phyloP scores from a whole-genome alignment of 2,888 invertebrate genomes.

The Aspidiotus rigidus region DNA sequence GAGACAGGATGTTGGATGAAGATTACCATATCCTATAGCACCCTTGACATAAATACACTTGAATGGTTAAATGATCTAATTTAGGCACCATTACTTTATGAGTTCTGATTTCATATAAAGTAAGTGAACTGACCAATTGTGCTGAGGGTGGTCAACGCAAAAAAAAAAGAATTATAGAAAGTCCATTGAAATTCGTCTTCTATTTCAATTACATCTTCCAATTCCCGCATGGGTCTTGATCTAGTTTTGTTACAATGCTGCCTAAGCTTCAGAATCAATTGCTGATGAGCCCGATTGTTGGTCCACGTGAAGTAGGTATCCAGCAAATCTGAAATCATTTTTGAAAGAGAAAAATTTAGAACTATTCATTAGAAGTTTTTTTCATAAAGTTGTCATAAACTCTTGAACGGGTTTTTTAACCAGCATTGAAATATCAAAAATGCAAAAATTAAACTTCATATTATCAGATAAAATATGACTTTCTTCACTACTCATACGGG shows the following conservation, averaged over 20 bases:
- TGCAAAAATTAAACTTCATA: no score
- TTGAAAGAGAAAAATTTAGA: background rate
- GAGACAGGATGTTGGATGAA: slow-evolving; percentile 70
- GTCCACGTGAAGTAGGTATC: slow-evolving; percentile 51
- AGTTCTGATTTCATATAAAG: background rate
- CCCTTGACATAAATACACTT: slow-evolving; percentile 12
- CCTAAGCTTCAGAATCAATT: slow-evolving; percentile 54
- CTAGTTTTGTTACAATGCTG: slow-evolving; percentile 68
- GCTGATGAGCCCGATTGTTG: slow-evolving; percentile 49
- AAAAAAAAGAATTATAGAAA: slow-evolving; percentile 84
- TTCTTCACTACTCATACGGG: no score
- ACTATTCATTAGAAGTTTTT: background rate
- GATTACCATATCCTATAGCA: slow-evolving; percentile 73
- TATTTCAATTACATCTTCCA: slow-evolving; percentile 32
- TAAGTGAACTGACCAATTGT: slow-evolving; percentile 62
- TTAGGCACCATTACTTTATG: background rate
- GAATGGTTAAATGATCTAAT: slow-evolving; percentile 9
- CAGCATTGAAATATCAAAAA: no score
- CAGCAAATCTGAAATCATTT: slow-evolving; percentile 49
- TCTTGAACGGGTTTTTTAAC: no score
- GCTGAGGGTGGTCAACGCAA: slow-evolving; percentile 81
- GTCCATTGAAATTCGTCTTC: slow-evolving; percentile 66
- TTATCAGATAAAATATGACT: no score
- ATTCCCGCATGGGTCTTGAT: slow-evolving; percentile 40
- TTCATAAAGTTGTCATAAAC: no score